Evolutionary conservation across 2,113 vertebrate species (phyloP).

Genomic region (Microcebus jonahi): DNA sequence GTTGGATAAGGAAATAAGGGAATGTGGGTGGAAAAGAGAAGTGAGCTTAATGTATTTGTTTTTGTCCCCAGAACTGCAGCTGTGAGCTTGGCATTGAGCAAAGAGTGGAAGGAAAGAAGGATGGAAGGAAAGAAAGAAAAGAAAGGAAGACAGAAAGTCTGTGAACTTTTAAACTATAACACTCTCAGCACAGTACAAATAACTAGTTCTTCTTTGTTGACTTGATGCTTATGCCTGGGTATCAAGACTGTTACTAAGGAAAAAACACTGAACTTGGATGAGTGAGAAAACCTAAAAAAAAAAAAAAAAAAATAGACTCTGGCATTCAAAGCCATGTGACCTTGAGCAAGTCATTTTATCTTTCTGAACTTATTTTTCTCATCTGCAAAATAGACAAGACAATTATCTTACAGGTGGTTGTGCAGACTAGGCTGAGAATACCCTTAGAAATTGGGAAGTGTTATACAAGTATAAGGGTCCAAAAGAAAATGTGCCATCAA

Average conservation of each 20-base stretch:
- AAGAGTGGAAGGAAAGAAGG: not conserved
- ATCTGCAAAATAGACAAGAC: not conserved
- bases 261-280: not conserved
- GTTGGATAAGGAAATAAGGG: slow-evolving; percentile 15
- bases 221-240: not conserved
- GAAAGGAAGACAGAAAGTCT: not conserved
- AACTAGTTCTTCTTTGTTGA: not conserved
- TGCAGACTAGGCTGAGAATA: not conserved
- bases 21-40: not conserved
- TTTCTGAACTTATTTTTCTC: slow-evolving; percentile 2
- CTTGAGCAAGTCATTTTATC: not conserved
- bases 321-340: not conserved
- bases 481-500: not conserved
- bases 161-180: not conserved
- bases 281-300: not conserved
- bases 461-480: not conserved
- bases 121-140: not conserved
- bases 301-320: not conserved
- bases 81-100: not conserved
- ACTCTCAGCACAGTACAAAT: not conserved
- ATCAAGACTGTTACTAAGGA: not conserved
- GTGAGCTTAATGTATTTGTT: slow-evolving; percentile 17
- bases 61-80: not conserved
- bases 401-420: not conserved
- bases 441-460: not conserved